Percentiles rank a stretch among this genome's conserved stretches.
phyloP scores from a whole-genome alignment of 2,113 vertebrate genomes.

The Ophthalmolycus amberensis region DNA sequence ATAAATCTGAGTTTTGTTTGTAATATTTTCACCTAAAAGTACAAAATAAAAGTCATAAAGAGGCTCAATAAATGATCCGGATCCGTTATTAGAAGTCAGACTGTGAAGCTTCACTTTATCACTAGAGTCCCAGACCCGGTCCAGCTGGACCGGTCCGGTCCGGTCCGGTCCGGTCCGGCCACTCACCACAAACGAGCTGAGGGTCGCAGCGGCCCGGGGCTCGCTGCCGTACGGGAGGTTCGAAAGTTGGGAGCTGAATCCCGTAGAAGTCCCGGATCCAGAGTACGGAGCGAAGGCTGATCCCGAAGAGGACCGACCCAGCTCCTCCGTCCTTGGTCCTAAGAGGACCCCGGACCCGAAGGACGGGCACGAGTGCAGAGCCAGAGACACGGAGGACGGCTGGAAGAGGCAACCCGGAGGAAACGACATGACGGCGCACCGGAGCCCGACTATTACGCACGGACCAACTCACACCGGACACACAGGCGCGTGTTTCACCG shows the following conservation, averaged over 20 bases:
- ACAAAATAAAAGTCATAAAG: no score
- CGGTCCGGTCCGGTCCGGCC: not conserved
- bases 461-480: conserved; percentile 57
- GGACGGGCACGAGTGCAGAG: conserved; percentile 91
- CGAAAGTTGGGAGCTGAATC: conserved; percentile 83
- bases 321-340: conserved; percentile 91
- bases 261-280: conserved; percentile 88
- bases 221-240: conserved; percentile 91
- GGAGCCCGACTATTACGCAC: conserved; percentile 41
- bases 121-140: no score
- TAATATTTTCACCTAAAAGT: no score
- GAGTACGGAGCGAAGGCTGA: conserved; percentile 96
- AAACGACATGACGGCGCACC: conserved; percentile 89
- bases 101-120: no score
- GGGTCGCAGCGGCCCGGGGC: conserved; percentile 84
- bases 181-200: conserved; percentile 94
- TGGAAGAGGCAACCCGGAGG: conserved; percentile 96
- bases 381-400: conserved; percentile 89
- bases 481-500: conserved; percentile 71
- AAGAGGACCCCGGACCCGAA: conserved; percentile 90
- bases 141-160: not conserved
- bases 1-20: no score
- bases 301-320: conserved; percentile 90
- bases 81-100: no score
- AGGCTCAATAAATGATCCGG: no score